Percentiles rank a stretch among this genome's conserved stretches.
Conservation (phyloP, 2,113 vertebrate species). For the Pachypanchax playfairii region DNA sequence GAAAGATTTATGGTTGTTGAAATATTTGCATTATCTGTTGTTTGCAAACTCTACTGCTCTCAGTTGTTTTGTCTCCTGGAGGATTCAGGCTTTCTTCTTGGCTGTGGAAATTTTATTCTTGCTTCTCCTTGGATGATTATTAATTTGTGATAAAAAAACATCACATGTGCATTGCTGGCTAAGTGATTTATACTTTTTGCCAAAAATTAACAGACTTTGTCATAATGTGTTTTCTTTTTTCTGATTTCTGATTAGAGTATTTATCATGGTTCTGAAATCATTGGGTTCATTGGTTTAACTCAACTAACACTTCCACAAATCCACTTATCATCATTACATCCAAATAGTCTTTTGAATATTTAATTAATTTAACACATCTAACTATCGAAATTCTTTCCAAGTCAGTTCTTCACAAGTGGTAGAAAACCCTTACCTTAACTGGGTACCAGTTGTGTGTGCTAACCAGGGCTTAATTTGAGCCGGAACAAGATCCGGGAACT, state of each 20-base stretch:
- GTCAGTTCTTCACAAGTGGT: no score
- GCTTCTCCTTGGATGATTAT: slow-evolving; percentile 30
- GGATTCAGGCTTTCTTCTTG: slow-evolving; percentile 48
- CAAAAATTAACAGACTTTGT: slow-evolving; percentile 21
- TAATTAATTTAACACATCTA: no score
- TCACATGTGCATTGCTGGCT: slow-evolving; percentile 39
- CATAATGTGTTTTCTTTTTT: slow-evolving; percentile 15
- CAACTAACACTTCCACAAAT: slow-evolving; percentile 3
- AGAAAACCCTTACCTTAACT: no score
- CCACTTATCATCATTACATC: no score
- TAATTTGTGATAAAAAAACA: slow-evolving; percentile 58
- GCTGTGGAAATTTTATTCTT: background rate
- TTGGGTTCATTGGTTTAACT: slow-evolving; percentile 34
- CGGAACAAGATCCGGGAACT: no score
- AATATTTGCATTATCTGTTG: slow-evolving; percentile 74
- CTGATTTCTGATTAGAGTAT: slow-evolving; percentile 27
- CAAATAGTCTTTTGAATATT: no score
- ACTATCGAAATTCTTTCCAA: no score
- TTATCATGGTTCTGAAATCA: slow-evolving; percentile 20
- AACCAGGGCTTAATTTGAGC: no score
- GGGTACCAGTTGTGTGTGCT: no score
- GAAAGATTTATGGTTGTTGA: slow-evolving; percentile 68
- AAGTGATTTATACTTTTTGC: slow-evolving; percentile 44
- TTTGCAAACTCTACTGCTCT: slow-evolving; percentile 61
- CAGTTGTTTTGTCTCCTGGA: slow-evolving; percentile 57